Evolutionary conservation across 1,140 invertebrate species (phyloP).

Genomic region (Brachionus paranguensis): DNA sequence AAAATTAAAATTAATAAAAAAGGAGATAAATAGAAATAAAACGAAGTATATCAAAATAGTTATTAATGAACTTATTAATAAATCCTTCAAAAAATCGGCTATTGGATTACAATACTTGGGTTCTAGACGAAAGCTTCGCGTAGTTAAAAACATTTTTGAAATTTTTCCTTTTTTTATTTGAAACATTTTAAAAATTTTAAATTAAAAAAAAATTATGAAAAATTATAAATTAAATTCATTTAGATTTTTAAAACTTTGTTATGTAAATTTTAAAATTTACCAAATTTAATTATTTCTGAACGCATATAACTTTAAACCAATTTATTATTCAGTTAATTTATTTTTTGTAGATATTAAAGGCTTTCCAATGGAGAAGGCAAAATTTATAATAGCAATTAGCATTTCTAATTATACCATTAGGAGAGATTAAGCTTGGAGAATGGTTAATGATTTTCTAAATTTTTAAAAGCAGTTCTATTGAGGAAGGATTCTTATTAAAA

Average conservation of each 20-base stretch:
- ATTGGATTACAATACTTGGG: background rate
- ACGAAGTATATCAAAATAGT: background rate
- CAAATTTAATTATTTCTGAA: background rate
- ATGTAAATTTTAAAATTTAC: background rate
- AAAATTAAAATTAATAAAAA: slow-evolving; percentile 8
- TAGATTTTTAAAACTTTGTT: background rate
- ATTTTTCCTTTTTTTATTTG: background rate
- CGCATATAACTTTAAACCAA: background rate
- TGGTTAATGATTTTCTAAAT: too few relatives aligned
- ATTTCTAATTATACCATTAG: too few relatives aligned
- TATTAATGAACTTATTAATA: background rate
- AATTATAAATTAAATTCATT: background rate
- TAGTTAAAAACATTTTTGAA: background rate
- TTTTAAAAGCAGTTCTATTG: too few relatives aligned
- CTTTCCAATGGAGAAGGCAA: too few relatives aligned
- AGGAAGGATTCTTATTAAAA: too few relatives aligned
- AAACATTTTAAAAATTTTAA: background rate
- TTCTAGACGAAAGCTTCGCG: background rate
- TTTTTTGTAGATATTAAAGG: too few relatives aligned
- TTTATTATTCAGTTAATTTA: too few relatives aligned
- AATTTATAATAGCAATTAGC: too few relatives aligned
- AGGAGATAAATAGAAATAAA: background rate
- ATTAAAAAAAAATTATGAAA: background rate
- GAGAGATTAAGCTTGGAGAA: too few relatives aligned
- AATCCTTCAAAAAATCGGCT: background rate